Conservation (phyloP, 2,888 invertebrate species). For the Aphrophora alni region DNA sequence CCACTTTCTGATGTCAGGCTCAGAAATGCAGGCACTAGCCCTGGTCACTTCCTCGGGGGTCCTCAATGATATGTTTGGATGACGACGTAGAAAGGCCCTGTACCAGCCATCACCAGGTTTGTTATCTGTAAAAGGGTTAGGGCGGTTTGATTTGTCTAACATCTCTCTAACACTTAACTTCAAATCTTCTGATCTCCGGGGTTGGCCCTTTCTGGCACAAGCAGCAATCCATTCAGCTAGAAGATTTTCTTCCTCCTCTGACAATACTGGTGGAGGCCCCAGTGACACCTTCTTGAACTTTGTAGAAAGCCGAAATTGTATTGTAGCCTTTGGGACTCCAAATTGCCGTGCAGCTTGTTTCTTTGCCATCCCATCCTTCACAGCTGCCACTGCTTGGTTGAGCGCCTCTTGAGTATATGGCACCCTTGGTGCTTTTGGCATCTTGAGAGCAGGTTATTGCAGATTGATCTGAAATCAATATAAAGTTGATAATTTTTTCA, state of each 20-base stretch:
- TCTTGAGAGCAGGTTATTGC: not conserved
- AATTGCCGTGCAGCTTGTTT: slow-evolving; percentile 36
- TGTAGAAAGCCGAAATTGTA: slow-evolving; percentile 10
- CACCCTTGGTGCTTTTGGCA: not conserved
- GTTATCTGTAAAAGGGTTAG: slow-evolving; percentile 52
- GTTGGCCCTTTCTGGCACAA: slow-evolving; percentile 53
- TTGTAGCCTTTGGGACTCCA: slow-evolving; percentile 30
- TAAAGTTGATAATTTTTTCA: not conserved
- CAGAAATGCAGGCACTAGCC: slow-evolving; percentile 53
- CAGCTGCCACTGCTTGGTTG: slow-evolving; percentile 21
- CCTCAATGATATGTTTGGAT: slow-evolving; percentile 49
- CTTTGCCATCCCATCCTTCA: not conserved
- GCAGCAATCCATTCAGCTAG: slow-evolving; percentile 53
- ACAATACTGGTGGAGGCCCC: slow-evolving; percentile 38
- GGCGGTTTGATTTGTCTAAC: slow-evolving; percentile 45
- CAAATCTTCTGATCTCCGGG: slow-evolving; percentile 51
- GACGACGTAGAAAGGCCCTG: slow-evolving; percentile 51
- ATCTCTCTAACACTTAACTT: slow-evolving; percentile 42
- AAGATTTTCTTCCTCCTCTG: slow-evolving; percentile 50
- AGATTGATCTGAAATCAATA: slow-evolving; percentile 8
- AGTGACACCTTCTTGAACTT: slow-evolving; percentile 18
- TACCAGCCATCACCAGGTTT: slow-evolving; percentile 53
- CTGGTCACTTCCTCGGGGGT: slow-evolving; percentile 53
- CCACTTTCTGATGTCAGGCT: slow-evolving; percentile 52
- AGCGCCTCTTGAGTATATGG: slow-evolving; percentile 15